A percentile compares a stretch with the other conserved stretches of the same genome.
Evolutionary conservation across 2,113 vertebrate genomes (phyloP).

Genomic region (Tachycineta bicolor): DNA sequence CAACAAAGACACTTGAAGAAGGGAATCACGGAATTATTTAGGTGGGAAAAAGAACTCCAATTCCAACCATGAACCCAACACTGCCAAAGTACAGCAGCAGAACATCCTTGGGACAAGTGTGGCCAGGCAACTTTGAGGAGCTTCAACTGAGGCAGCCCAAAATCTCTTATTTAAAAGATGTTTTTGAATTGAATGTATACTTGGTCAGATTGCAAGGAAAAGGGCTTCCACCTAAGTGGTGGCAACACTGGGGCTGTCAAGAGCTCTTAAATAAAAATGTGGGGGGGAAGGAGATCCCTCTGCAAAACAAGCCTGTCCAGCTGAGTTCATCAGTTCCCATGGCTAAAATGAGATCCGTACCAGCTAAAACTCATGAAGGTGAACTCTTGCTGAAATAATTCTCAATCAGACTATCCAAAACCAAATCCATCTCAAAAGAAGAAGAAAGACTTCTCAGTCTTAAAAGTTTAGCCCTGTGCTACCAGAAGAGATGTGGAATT

Average conservation of each 20-base stretch:
- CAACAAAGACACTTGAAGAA: not conserved
- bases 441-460: not conserved
- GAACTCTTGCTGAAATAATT: not conserved
- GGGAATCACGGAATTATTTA: not conserved
- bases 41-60: not conserved
- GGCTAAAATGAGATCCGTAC: not conserved
- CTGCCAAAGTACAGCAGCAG: not conserved
- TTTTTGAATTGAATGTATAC: not conserved
- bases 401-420: not conserved
- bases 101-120: not conserved
- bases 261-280: rapidly evolving
- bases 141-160: not conserved
- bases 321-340: not conserved
- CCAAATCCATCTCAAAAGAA: not conserved
- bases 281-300: not conserved
- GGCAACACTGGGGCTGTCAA: not conserved
- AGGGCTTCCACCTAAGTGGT: not conserved
- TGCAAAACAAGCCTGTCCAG: not conserved
- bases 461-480: not conserved
- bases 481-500: not conserved
- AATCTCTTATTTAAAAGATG: not conserved
- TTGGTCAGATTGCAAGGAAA: not conserved
- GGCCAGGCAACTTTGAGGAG: not conserved
- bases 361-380: not conserved
- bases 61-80: rapidly evolving